Percentiles rank a stretch among this genome's conserved stretches.
These are phyloP conservation scores for Synanthedon tipuliformis DNA, from an alignment of 2,888 invertebrate species.

Conservation along the genomic window DNA sequence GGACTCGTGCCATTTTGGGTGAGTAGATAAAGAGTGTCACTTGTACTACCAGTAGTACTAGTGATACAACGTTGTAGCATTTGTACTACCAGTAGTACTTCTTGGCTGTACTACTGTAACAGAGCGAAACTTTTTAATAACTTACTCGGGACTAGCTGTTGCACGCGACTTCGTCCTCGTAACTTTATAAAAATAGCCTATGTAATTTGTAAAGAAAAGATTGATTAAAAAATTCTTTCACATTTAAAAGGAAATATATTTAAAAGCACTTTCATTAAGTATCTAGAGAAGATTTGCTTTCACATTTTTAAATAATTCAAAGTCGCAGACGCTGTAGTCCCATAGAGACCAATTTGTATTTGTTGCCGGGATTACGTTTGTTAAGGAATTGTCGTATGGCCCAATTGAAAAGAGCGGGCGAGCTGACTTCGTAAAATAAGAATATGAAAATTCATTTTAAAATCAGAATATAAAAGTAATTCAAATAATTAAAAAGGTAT, in stretches of 20 bases:
- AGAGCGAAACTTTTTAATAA: neutral
- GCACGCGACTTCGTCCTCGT: no score
- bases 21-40: no score
- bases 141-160: no score
- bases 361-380: conserved; percentile 11
- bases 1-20: conserved; percentile 94
- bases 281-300: conserved; percentile 24
- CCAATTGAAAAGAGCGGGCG: neutral
- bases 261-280: conserved; percentile 18
- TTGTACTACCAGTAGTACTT: no score
- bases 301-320: conserved; percentile 22
- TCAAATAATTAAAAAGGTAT: no score
- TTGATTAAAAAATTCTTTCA: neutral
- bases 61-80: no score
- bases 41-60: no score
- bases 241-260: conserved; percentile 1
- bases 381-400: conserved; percentile 1
- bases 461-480: no score
- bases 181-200: no score
- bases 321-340: conserved; percentile 10
- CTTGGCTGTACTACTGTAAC: no score
- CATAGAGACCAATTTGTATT: conserved; percentile 39
- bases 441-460: no score
- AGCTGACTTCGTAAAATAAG: no score
- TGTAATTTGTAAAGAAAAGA: neutral